phyloP scores from a whole-genome alignment of 2,113 vertebrate genomes.

The human (Homo sapiens) region GRCh38 chr11:100951501-100952000 shows the following conservation, averaged over 20 bases:
- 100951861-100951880: background rate
- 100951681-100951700: background rate
- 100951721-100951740: background rate
- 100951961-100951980: background rate
- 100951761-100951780: background rate
- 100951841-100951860: background rate
- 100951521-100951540: background rate
- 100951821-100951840: background rate
- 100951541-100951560: background rate
- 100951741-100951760: background rate
- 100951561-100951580: background rate
- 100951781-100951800: background rate
- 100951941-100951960: background rate
- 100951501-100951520: background rate
- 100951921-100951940: background rate
- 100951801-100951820: background rate
- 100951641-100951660: background rate
- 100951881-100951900: background rate
- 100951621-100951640: background rate
- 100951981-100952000: background rate
- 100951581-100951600: background rate
- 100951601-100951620: background rate
- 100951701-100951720: background rate
- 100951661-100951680: background rate
- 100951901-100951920: background rate